phyloP scores from a whole-genome alignment of 2,797 vertebrate species.

The Coranthus polyacanthus region DNA sequence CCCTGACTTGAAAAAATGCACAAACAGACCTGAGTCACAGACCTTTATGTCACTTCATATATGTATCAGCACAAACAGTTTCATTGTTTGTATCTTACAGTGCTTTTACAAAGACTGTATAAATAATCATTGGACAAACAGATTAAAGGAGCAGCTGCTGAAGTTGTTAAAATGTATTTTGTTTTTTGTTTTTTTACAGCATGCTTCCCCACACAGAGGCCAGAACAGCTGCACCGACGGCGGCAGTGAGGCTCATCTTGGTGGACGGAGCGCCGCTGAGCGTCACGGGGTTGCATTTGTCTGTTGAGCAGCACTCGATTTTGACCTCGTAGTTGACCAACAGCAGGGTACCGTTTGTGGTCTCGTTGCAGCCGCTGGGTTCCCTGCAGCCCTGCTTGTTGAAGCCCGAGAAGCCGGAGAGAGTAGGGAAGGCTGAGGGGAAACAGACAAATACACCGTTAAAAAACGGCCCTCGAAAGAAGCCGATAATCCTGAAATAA shows the following conservation, averaged over 20 bases:
- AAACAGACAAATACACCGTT: neutral
- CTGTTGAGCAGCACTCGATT: constrained; percentile 48
- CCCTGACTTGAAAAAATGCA: neutral
- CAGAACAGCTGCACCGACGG: constrained; percentile 46
- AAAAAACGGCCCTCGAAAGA: neutral
- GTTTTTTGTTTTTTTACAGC: constrained; percentile 18
- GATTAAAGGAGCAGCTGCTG: constrained; percentile 1
- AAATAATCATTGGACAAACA: neutral
- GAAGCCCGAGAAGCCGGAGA: constrained; percentile 48
- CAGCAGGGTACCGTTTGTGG: constrained; percentile 5
- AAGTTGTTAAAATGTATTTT: neutral
- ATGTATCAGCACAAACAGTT: neutral
- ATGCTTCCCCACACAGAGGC: constrained; percentile 61
- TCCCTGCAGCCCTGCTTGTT: constrained; percentile 56
- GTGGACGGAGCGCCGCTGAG: constrained; percentile 28
- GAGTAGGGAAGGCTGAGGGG: constrained; percentile 48
- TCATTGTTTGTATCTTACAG: neutral
- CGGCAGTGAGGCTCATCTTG: constrained; percentile 57
- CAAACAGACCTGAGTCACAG: neutral
- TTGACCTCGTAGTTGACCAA: accelerated
- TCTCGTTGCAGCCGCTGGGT: accelerated
- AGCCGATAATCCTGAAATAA: no score
- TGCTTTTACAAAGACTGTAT: neutral
- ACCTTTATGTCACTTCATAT: neutral
- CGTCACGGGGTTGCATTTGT: constrained; percentile 63